Evolutionary conservation across 2,797 vertebrate species (phyloP).

Genomic region (Hydrophis major): DNA sequence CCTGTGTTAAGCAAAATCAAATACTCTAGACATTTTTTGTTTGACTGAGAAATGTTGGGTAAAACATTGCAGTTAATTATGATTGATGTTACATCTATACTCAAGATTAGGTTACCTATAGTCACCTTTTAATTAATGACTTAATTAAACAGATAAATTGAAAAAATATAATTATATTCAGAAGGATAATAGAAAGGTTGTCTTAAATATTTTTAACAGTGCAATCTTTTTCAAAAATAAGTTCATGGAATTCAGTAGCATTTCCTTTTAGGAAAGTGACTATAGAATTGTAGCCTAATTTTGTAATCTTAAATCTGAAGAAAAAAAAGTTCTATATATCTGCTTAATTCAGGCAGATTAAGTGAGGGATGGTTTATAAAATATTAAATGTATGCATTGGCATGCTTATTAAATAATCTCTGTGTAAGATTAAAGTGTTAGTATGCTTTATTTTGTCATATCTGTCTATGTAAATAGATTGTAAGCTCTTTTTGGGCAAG

Average conservation of each 20-base stretch:
- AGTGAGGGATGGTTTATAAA: neutral
- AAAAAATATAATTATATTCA: fast-evolving
- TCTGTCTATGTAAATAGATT: neutral
- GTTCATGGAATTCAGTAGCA: neutral
- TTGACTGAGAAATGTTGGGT: neutral
- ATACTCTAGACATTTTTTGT: conserved; percentile 1
- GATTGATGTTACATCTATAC: neutral
- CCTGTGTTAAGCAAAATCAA: neutral
- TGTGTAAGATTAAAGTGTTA: neutral
- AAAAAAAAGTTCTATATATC: neutral
- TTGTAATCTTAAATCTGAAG: neutral
- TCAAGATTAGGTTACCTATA: neutral
- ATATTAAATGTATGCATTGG: neutral
- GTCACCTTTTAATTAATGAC: neutral
- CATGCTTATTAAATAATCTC: neutral
- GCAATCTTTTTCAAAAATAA: neutral
- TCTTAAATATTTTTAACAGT: neutral
- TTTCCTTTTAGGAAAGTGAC: neutral
- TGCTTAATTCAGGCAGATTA: neutral
- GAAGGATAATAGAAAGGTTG: neutral
- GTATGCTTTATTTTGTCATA: neutral
- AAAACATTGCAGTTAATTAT: neutral
- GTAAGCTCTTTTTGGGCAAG: conserved; percentile 13
- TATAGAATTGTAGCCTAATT: neutral
- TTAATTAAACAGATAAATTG: neutral